Base-by-base conservation (phyloP, 2,888 invertebrate genomes). In the Pristionchus mayeri region DNA sequence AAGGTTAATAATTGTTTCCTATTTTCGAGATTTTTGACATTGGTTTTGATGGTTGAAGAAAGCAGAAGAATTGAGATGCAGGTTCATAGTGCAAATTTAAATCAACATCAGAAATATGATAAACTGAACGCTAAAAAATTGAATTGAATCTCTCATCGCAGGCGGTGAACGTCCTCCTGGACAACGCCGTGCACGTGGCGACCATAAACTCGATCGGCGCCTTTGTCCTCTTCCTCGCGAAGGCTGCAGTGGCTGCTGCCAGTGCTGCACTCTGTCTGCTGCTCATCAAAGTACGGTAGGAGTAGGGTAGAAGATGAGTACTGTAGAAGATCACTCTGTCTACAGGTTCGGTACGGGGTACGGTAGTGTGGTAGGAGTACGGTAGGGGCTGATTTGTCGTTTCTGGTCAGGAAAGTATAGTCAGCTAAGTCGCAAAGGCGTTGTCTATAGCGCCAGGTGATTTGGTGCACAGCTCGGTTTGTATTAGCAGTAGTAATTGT, bases 161-260 rank as follows among this genome's bases (percentile, higher is more conserved):
- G 97, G 97, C 97, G 27, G 97, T 97, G 94, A 95, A 95, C 92
- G 96, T 96, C 2, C 95, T 97, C 90, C 95, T 96, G 60, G 95
- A 95, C 92, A 96, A 97, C 93, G 96, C 95, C 0, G 93, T 97
- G 57, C 96, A 97, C 95, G 96, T 98, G 88, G 96, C 96, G 0
- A 96, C 97, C 0, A 96, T 98, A 85, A 98, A 98, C 94, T 96
- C 96, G 89, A 95, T 97, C 71, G 98, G 97, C 7, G 97, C 97
- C 93, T 97, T 97, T 93, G 96, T 98, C 87, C 94, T 98, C 76
- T 97, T 98, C 93, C 94, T 98, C 88, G 97, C 96, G 84, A 95
- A 94, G 91, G 94, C 95, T 91, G 81, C 81, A 21, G 81, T 82
- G 16, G 60, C 63, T 11, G 81, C 81, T 0, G 60, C 63, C 4